A percentile compares a stretch with the other conserved stretches of the same genome.
Conservation (phyloP, 2,113 vertebrate genomes). For the Saguinus midas region DNA sequence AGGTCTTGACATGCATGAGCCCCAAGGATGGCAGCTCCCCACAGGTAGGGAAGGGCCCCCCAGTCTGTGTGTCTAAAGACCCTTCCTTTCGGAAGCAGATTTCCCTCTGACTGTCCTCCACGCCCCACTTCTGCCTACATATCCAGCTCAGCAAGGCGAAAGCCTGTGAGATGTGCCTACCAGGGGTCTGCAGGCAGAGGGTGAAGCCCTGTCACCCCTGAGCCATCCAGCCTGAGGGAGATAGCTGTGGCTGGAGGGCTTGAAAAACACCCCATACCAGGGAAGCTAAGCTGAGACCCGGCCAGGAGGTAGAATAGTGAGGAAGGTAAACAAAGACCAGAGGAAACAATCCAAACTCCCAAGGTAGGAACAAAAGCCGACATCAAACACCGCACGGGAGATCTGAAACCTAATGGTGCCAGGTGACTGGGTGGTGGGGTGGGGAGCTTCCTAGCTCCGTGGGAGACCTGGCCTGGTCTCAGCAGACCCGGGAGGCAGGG, state of each 20-base stretch:
- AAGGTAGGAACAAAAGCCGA: constrained; percentile 48
- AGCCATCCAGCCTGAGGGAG: neutral
- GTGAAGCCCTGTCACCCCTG: neutral
- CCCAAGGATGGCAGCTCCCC: neutral
- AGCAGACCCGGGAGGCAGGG: neutral
- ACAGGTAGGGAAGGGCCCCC: neutral
- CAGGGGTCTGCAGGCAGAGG: neutral
- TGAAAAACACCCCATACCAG: constrained; percentile 27
- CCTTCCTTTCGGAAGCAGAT: neutral
- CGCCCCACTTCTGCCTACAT: neutral
- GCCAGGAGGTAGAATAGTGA: constrained; percentile 69
- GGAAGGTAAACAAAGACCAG: constrained; percentile 67
- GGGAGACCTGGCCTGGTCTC: neutral
- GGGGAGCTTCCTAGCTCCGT: neutral
- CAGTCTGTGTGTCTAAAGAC: neutral
- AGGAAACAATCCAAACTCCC: constrained; percentile 11
- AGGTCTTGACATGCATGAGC: accelerated
- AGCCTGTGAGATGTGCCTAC: neutral
- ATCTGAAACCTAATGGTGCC: neutral
- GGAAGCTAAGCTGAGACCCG: constrained; percentile 54
- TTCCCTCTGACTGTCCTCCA: neutral
- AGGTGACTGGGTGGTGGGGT: neutral
- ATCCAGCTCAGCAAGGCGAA: neutral
- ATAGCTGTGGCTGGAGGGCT: constrained; percentile 1
- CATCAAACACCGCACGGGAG: neutral